Base-by-base conservation (phyloP, 37 sponge, comb jelly and placozoan genomes). In the Ephydatia muelleri region DNA sequence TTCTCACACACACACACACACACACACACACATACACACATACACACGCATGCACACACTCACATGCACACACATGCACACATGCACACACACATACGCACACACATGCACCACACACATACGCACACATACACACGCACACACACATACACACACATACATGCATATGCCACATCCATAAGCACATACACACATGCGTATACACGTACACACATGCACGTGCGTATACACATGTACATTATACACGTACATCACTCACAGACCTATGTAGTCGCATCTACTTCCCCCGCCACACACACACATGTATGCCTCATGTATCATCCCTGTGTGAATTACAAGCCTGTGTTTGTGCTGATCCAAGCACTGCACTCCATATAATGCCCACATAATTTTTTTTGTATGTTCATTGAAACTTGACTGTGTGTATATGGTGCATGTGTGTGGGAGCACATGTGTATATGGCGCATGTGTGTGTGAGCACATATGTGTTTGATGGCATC, bases 61-160 rank as follows among this genome's bases (percentile, higher is more conserved):
- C 76, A 82, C 21, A 73, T 77, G 68, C 75, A 76, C 4, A 35
- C 19, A 5, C n/a, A n/a, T 6, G 73, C 12, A 72, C 5, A 14
- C 11, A 76, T 76, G 77, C 77, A 38, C 12, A 13, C 72, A 26
- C 11, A 11, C 21, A n/a, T n/a, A n/a, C 70, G 6, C 28, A 57
- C 69, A 33, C 81, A 68, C 66, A 68, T n/a, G n/a, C n/a, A n/a
- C n/a, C 38, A 81, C 82, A 81, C 82, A 67, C 67, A 30, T 34
- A 14, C 11, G 12, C 4, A 3, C 76, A 75, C 76, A 75, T 5
- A 31, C 36, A 75, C 37, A 31, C 36, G n/a, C n/a, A n/a, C 70
- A 34, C 28, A 57, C 69, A 33, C 81, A 68, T 27, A 68, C 38
- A 81, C 82, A 81, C 82, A 67, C 67, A 30, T n/a, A n/a, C n/a